Percentiles rank a stretch among this genome's conserved stretches.
Evolutionary conservation across 1,140 invertebrate species (phyloP).

Genomic region (Apis laboriosa): DNA sequence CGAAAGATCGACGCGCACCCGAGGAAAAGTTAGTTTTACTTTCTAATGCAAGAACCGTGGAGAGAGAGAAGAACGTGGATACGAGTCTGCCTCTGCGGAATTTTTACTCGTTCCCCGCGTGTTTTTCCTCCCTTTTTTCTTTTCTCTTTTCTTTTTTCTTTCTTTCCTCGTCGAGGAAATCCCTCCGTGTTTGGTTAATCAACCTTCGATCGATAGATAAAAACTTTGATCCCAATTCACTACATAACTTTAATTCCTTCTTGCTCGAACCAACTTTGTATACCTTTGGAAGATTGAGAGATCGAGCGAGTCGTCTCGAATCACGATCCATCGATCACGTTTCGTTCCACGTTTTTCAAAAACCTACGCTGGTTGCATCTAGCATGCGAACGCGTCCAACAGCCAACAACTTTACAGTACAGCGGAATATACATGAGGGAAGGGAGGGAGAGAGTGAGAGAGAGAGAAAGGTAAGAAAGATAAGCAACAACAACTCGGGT

Average conservation of each 20-base stretch:
- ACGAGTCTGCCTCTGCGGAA: neutral
- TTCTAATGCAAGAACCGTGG: conserved; percentile 2
- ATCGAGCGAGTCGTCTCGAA: neutral
- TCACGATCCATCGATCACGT: neutral
- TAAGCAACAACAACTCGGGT: conserved; percentile 35
- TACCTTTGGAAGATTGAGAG: neutral
- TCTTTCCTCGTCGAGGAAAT: neutral
- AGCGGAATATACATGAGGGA: neutral
- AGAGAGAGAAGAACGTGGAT: too few relatives aligned
- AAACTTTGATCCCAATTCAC: neutral
- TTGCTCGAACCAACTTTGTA: neutral
- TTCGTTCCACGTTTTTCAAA: neutral
- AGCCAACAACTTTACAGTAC: conserved; percentile 15
- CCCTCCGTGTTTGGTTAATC: too few relatives aligned
- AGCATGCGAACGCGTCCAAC: conserved; percentile 6
- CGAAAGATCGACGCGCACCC: conserved; percentile 13
- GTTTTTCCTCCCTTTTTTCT: neutral
- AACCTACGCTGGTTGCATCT: conserved; percentile 2
- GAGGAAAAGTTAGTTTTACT: conserved; percentile 23
- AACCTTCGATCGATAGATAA: neutral
- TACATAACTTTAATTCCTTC: too few relatives aligned
- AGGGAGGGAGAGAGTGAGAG: neutral
- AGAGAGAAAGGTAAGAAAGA: conserved; percentile 5
- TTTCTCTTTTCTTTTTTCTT: neutral
- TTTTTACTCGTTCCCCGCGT: neutral